phyloP scores from a whole-genome alignment of 2,113 vertebrate species.

The Columbina picui region DNA sequence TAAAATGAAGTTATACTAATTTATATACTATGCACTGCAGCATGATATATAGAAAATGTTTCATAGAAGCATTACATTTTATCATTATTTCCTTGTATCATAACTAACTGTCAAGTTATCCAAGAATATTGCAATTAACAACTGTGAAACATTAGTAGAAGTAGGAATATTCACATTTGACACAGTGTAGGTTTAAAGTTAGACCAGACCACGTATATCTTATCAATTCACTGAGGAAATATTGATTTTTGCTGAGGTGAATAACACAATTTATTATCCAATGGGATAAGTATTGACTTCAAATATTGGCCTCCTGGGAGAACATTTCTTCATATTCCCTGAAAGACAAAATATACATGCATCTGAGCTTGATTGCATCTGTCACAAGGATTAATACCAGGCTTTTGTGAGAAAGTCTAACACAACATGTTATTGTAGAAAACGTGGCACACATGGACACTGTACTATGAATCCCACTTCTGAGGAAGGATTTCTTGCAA shows the following conservation, averaged over 20 bases:
- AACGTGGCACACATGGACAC: accelerated
- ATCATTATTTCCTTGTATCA: not conserved
- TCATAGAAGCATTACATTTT: not conserved
- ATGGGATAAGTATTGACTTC: not conserved
- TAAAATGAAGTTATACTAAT: not conserved
- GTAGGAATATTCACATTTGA: not conserved
- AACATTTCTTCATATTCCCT: not conserved
- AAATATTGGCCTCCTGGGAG: not conserved
- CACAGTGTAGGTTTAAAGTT: not conserved
- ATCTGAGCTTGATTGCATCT: not conserved
- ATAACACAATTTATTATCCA: not conserved
- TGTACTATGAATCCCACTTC: not conserved
- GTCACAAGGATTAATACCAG: not conserved
- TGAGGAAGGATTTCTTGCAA: not conserved
- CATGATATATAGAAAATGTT: not conserved
- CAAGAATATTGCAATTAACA: not conserved
- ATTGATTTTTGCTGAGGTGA: not conserved
- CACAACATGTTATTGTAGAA: not conserved
- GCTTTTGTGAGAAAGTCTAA: not conserved
- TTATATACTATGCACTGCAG: not conserved
- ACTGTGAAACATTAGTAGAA: not conserved
- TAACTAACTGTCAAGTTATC: not conserved
- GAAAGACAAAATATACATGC: not conserved
- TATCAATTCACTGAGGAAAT: not conserved
- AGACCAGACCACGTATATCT: not conserved